Conservation (phyloP, 1,140 invertebrate species). For the Apolygus lucorum region DNA sequence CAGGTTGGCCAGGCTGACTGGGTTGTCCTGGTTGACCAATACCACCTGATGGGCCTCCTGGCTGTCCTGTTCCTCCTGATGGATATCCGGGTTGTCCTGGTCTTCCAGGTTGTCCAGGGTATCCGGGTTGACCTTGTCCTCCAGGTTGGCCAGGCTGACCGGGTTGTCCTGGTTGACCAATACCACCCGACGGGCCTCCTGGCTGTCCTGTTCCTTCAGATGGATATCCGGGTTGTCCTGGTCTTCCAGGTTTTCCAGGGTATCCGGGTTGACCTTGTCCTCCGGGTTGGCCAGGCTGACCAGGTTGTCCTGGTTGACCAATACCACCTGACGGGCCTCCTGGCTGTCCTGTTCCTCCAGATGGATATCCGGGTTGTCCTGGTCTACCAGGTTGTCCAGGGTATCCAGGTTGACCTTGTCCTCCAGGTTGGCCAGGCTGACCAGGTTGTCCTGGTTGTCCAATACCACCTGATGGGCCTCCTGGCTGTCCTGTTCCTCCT, state of each 20-base stretch:
- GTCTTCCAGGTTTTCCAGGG: conserved; percentile 27
- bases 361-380: conserved; percentile 32
- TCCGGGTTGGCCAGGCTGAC: conserved; percentile 26
- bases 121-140: conserved; percentile 12
- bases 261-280: conserved; percentile 16
- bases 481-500: no score
- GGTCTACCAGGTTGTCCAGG: conserved; percentile 30
- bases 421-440: conserved; percentile 24
- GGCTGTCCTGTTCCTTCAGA: conserved; percentile 30
- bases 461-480: no score
- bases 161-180: conserved; percentile 29
- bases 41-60: conserved; percentile 23
- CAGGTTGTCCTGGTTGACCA: conserved; percentile 31
- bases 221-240: conserved; percentile 31
- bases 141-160: conserved; percentile 28
- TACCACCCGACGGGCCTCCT: conserved; percentile 29
- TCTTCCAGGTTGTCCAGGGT: conserved; percentile 28
- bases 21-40: conserved; percentile 30
- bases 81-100: conserved; percentile 28
- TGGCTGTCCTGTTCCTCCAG: conserved; percentile 26
- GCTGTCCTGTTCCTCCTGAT: conserved; percentile 30
- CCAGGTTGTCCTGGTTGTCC: conserved; percentile 27
- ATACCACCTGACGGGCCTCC: conserved; percentile 29
- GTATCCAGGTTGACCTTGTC: conserved; percentile 23
- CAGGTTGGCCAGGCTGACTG: conserved; percentile 20